Percentiles rank a stretch among this genome's conserved stretches.
phyloP scores from a whole-genome alignment of 2,113 vertebrate genomes.

The Origma solitaria region DNA sequence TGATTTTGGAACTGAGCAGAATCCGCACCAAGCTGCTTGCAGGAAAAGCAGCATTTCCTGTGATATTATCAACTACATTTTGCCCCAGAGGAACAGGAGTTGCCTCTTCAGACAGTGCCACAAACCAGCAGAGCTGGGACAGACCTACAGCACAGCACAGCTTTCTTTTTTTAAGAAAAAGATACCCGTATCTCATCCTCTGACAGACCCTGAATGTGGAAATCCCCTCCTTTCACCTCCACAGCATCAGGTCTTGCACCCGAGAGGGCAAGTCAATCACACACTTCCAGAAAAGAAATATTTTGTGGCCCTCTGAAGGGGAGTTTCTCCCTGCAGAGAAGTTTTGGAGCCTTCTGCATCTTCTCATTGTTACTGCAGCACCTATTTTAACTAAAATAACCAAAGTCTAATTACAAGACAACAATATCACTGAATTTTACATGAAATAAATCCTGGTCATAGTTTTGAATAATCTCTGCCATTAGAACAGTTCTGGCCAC shows the following conservation, averaged over 20 bases:
- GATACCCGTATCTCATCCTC: background rate
- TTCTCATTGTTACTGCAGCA: background rate
- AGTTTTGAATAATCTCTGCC: background rate
- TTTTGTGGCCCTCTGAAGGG: background rate
- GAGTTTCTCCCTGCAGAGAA: background rate
- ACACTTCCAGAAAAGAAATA: background rate
- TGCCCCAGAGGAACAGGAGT: background rate
- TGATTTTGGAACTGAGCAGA: background rate
- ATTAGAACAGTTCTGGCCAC: background rate
- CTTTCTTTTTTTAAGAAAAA: background rate
- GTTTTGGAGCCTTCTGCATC: background rate
- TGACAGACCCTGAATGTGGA: background rate
- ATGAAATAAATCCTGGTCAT: background rate
- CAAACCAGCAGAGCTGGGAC: background rate
- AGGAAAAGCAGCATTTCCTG: background rate
- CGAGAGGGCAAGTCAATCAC: background rate
- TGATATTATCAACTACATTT: background rate
- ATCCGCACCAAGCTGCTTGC: background rate
- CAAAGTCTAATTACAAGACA: background rate
- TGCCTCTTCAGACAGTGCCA: background rate
- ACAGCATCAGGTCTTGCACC: background rate
- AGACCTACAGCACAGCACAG: background rate
- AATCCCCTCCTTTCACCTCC: background rate
- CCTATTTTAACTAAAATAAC: background rate
- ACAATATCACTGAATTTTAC: background rate